Conservation (phyloP, 2,797 vertebrate genomes). For the Sebastes elongatus region DNA sequence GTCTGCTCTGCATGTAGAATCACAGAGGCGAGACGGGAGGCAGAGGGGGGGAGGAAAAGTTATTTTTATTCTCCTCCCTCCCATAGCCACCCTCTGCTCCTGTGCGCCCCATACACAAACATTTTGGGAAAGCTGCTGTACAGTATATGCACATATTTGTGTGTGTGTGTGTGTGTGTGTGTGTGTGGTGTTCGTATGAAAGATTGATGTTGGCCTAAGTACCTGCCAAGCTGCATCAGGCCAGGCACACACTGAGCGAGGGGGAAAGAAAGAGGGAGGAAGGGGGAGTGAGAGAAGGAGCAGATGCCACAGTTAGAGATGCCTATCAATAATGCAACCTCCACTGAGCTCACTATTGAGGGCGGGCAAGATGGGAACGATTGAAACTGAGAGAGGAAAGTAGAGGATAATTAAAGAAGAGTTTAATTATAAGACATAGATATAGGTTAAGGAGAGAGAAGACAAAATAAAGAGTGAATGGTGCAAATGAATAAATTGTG, state of each 20-base stretch:
- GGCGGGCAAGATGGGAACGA: constrained; percentile 23
- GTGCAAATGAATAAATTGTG: background rate
- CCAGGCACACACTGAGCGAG: constrained; percentile 62
- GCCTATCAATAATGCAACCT: constrained; percentile 86
- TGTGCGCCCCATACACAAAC: constrained; percentile 54
- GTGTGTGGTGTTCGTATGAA: constrained; percentile 71
- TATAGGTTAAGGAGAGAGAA: background rate
- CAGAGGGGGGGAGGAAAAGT: constrained; percentile 39
- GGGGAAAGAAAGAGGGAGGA: background rate
- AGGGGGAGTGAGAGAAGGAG: constrained; percentile 52
- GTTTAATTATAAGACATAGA: constrained; percentile 8
- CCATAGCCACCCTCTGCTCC: constrained; percentile 31
- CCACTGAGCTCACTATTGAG: constrained; percentile 55
- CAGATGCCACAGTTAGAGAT: constrained; percentile 82
- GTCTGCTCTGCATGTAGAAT: constrained; percentile 38
- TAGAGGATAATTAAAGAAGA: background rate
- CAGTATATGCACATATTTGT: constrained; percentile 32
- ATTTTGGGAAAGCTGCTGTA: constrained; percentile 57
- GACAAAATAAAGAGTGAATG: background rate
- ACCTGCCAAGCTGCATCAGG: constrained; percentile 84
- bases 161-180: constrained; percentile 13
- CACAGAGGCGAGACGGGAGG: constrained; percentile 27
- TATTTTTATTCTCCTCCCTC: constrained; percentile 66
- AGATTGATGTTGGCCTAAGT: constrained; percentile 86
- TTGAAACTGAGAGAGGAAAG: constrained; percentile 10